phyloP scores from a whole-genome alignment of 2,888 invertebrate genomes.

The Drosophila atripex region DNA sequence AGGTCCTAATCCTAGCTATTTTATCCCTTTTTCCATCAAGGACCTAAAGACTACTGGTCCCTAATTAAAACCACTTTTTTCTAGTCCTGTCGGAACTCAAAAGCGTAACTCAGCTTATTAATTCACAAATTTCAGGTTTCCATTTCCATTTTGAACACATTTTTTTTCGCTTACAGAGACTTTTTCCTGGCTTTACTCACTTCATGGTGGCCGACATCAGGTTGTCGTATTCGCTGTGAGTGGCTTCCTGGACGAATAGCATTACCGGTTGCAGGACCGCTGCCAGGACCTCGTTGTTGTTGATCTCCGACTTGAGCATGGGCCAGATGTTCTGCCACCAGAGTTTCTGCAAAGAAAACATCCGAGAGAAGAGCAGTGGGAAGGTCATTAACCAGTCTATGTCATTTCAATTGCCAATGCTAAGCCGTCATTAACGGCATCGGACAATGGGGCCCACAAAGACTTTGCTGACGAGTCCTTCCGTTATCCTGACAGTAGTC shows the following conservation, averaged over 20 bases:
- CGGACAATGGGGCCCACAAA: slow-evolving; percentile 28
- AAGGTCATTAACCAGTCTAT: slow-evolving; percentile 43
- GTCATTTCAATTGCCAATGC: slow-evolving; percentile 48
- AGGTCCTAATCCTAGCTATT: neutral
- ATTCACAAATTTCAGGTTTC: neutral
- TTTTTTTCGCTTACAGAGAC: neutral
- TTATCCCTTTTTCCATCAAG: neutral
- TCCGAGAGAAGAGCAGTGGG: neutral
- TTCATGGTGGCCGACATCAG: slow-evolving; percentile 93
- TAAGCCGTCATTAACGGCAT: slow-evolving; percentile 46
- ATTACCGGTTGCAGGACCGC: slow-evolving; percentile 93
- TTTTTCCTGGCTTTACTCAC: slow-evolving; percentile 85
- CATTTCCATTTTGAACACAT: neutral
- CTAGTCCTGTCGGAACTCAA: neutral
- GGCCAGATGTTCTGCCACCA: slow-evolving; percentile 98
- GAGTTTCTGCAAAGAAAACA: slow-evolving; percentile 90
- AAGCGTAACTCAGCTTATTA: too few species aligned
- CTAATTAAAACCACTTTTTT: neutral
- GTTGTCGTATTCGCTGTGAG: slow-evolving; percentile 90
- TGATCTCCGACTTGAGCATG: slow-evolving; percentile 92
- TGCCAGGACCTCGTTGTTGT: slow-evolving; percentile 93
- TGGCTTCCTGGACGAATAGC: slow-evolving; percentile 91
- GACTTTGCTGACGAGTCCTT: slow-evolving; percentile 15
- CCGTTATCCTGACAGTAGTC: slow-evolving; percentile 7
- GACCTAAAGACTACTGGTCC: neutral